Conservation (phyloP, 2,888 invertebrate genomes). For the Tinea semifulvella region DNA sequence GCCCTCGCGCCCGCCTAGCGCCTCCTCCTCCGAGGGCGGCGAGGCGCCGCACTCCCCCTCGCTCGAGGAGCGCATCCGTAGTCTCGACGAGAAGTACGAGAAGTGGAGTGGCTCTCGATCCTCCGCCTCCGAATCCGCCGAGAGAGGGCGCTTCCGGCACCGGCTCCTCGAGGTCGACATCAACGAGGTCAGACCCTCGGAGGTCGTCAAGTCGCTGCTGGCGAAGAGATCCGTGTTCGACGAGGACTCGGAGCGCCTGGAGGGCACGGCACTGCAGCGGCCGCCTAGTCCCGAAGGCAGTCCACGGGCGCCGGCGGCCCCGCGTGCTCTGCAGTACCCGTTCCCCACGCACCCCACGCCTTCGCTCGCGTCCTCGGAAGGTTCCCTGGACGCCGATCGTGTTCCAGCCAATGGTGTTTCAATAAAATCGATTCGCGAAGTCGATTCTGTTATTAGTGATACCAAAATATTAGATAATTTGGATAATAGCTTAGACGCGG, state of each 20-base stretch:
- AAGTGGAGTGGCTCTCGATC: constrained; percentile 80
- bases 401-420: constrained; percentile 7
- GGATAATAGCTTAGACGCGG: constrained; percentile 6
- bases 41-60: constrained; percentile 81
- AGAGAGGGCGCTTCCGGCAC: constrained; percentile 71
- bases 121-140: constrained; percentile 61
- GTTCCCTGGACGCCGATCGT: constrained; percentile 12
- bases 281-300: constrained; percentile 33
- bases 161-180: constrained; percentile 82
- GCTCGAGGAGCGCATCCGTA: constrained; percentile 90
- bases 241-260: constrained; percentile 92
- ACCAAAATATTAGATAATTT: constrained; percentile 13
- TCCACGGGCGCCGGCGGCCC: constrained; percentile 25
- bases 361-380: constrained; percentile 23
- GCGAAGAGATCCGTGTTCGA: constrained; percentile 95
- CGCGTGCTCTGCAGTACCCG: constrained; percentile 76
- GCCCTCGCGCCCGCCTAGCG: constrained; percentile 75
- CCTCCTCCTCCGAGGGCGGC: constrained; percentile 77
- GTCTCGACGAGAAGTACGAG: constrained; percentile 92
- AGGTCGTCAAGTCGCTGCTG: constrained; percentile 90
- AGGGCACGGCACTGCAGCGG: constrained; percentile 71
- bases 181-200: constrained; percentile 88
- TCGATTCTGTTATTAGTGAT: constrained; percentile 12
- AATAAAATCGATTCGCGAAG: neutral
- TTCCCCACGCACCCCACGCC: constrained; percentile 79